Evolutionary conservation across 1,140 invertebrate genomes (phyloP), one percentile per base, ranked within the genome.

Genomic region (Zophobas atratus): DNA sequence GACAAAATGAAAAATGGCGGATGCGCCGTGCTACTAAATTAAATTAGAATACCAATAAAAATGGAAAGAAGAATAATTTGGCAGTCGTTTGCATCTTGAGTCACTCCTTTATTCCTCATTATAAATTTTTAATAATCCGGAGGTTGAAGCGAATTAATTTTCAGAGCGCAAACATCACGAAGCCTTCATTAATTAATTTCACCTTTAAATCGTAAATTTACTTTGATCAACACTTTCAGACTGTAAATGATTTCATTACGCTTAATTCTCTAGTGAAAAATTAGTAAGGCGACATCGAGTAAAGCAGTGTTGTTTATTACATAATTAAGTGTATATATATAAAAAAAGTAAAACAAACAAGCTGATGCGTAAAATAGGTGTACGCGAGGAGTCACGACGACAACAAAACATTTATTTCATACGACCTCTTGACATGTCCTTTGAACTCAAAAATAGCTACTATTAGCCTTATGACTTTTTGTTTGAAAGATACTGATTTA

Each of bases 1-100:
- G 35, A 41, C 43, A 34, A n/a, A 43, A 20, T 71, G 35, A 53
- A 53, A 72, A 72, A 46, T 73, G 71, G 71, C 56, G 71, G 71
- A 73, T 73, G 71, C 71, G 71, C 71, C 49, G 71, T 32, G 39
- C 57, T 4, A 55, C n/a, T 4, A 34, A 55, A 55, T 55, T 34
- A 55, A 2, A 2, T 20, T 20, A 20, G 20, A 20, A 20, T 20
- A 20, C 20, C 49, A 51, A 51, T 20, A 2, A 20, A 51, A 51
- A 51, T 46, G 20, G 20, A 20, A 20, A 20, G 20, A 20, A 20
- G 20, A 20, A 20, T 20, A 20, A 46, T 46, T 46, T 46, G 43
- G 43, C 43, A 46, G 6, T 46, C 6, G 6, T 51, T 20, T 20
- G 49, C 49, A n/a, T 51, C n/a, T 51, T 20, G n/a, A 51, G 6